Percentiles rank a stretch among this genome's conserved stretches.
These are phyloP conservation scores for Melieria crassipennis DNA, from an alignment of 2,888 invertebrate genomes.

Conservation along the genomic window DNA sequence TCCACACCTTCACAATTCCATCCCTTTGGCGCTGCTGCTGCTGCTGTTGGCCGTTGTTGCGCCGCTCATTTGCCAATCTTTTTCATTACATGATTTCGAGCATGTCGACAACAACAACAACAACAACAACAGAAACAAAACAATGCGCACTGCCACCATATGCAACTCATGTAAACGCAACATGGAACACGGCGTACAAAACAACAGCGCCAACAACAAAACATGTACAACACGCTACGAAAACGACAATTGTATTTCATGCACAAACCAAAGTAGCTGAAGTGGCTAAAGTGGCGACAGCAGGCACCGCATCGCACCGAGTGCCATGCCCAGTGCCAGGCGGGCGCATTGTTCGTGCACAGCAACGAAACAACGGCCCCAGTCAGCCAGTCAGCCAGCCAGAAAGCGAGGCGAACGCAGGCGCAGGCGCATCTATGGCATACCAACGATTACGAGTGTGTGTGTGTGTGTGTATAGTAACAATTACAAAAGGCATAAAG, in stretches of 20 bases:
- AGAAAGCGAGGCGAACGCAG: no score
- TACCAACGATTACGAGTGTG: not conserved
- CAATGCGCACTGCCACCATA: constrained; percentile 18
- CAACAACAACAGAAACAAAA: not conserved
- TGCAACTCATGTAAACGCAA: constrained; percentile 16
- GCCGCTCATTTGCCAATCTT: not conserved
- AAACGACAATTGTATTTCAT: constrained; percentile 53
- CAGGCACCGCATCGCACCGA: constrained; percentile 53
- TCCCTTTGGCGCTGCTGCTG: not conserved
- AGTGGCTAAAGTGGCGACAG: constrained; percentile 55
- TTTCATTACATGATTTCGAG: not conserved
- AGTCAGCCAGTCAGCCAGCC: no score
- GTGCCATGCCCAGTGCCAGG: not conserved
- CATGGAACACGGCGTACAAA: constrained; percentile 14
- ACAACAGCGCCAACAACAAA: constrained; percentile 25
- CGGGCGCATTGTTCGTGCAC: not conserved
- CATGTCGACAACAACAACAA: not conserved
- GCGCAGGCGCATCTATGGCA: not conserved
- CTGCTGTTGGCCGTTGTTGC: not conserved
- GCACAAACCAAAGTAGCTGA: constrained; percentile 31
- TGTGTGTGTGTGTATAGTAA: constrained; percentile 1
- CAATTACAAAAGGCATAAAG: not conserved
- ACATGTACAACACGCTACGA: constrained; percentile 30
- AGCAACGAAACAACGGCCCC: no score
- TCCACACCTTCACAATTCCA: not conserved